Evolutionary conservation across 2,797 vertebrate genomes (phyloP), one percentile per base, ranked within the genome.

Genomic region (Sebastes aleutianus): DNA sequence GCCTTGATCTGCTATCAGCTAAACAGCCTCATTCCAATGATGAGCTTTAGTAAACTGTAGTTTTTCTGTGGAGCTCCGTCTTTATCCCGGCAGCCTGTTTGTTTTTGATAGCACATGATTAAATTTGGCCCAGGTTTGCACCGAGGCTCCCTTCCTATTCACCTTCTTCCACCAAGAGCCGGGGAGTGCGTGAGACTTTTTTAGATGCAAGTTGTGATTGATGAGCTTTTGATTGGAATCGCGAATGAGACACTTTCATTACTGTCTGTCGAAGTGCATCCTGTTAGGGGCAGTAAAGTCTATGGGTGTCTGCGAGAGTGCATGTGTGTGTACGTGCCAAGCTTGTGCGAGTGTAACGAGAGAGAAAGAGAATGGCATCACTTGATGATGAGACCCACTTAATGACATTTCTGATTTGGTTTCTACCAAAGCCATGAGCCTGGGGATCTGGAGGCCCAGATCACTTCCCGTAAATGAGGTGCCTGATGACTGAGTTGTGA

Each of bases 151-250:
- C 80, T 86, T 86, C 78, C 83, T 78, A 16, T 79, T 87, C 80
- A 85, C 87, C 86, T 87, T 79, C 79, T 75, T 76, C 61, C 84
- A 67, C 70, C 27, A 29, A 36, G 70, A 88, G 83, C 70, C 47
- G 18, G 27, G 18, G 59, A 53, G 78, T 9, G 69, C 8, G 72
- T 82, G 84, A 85, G 61, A 24, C 74, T 83, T 84, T 91, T 92
- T 92, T 80, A 87, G 88, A 92, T 92, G 88, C 86, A 87, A 76
- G 71, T 76, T 84, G 91, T 94, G 92, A 95, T 93, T 94, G 93
- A 95, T 95, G 94, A 95, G 94, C 85, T 95, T 95, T 95, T 95
- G 95, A 95, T 96, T 95, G 92, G 93, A 93, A 93, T 92, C 78
- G 82, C 83, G 88, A 94, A 93, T 83, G 90, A 94, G 94, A 94